phyloP scores from a whole-genome alignment of 2,113 vertebrate species.

The Cynopterus brachyotis region DNA sequence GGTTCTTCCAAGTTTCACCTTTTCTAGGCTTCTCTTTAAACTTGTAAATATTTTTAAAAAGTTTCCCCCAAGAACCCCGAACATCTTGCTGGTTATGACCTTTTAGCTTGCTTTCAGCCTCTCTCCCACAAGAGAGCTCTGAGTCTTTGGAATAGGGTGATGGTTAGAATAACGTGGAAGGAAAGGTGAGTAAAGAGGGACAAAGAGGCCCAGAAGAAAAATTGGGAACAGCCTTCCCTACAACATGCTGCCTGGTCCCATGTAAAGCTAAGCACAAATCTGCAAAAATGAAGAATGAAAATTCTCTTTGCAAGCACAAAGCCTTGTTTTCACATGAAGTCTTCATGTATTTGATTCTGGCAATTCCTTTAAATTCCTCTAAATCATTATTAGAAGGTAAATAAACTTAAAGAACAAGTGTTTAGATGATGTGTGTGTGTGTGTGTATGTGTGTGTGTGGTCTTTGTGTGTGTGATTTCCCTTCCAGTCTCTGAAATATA shows the following conservation, averaged over 20 bases:
- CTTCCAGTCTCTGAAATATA: not conserved
- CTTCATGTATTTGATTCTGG: not conserved
- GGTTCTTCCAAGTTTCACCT: not conserved
- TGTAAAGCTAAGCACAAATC: not conserved
- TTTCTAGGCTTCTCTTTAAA: constrained; percentile 4
- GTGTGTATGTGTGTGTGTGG: too few species aligned
- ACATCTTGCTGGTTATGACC: not conserved
- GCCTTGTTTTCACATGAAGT: not conserved
- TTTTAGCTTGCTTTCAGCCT: not conserved
- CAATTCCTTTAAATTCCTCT: not conserved
- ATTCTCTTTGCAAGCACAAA: not conserved
- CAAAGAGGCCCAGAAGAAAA: not conserved
- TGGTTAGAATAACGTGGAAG: not conserved
- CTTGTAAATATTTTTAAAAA: not conserved
- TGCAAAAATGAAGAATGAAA: not conserved
- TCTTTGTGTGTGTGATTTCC: not conserved
- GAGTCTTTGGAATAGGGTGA: not conserved
- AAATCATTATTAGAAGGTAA: constrained; percentile 55
- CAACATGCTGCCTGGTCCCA: rapidly evolving
- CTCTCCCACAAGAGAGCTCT: not conserved
- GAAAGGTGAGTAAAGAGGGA: not conserved
- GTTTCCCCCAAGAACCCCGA: not conserved
- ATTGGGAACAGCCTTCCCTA: not conserved
- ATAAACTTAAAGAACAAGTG: constrained; percentile 23
- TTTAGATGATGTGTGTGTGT: not conserved